Conservation (phyloP, 1,140 invertebrate species). For the Oryctes rhinoceros region DNA sequence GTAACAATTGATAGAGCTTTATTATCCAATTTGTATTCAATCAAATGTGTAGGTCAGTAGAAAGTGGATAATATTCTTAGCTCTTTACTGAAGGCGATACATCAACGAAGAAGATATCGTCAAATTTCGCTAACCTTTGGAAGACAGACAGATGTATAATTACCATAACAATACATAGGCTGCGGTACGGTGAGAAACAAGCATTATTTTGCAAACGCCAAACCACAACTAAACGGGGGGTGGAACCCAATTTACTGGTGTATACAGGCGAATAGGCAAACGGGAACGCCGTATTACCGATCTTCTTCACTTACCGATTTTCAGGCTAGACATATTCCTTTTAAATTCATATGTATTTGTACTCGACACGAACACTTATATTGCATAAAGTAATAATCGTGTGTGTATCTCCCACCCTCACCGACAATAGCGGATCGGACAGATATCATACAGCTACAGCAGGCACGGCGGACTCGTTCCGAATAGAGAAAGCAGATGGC, state of each 20-base stretch:
- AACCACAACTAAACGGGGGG: constrained; percentile 46
- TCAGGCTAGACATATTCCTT: constrained; percentile 72
- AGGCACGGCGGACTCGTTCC: constrained; percentile 28
- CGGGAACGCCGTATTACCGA: constrained; percentile 37
- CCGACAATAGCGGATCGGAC: background rate
- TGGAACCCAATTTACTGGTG: constrained; percentile 50
- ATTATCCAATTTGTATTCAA: constrained; percentile 43
- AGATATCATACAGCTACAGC: constrained; percentile 30
- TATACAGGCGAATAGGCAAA: constrained; percentile 42
- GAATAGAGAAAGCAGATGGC: constrained; percentile 39
- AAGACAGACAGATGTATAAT: constrained; percentile 29
- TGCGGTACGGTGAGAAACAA: constrained; percentile 26
- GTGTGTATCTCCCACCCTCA: constrained; percentile 44
- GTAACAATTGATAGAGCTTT: background rate
- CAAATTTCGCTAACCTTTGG: constrained; percentile 11
- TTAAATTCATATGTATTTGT: constrained; percentile 52
- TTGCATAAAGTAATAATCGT: constrained; percentile 30
- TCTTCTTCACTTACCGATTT: constrained; percentile 66
- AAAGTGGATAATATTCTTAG: constrained; percentile 36
- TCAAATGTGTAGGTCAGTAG: constrained; percentile 40
- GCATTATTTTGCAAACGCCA: background rate
- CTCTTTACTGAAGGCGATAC: background rate
- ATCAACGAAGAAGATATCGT: background rate
- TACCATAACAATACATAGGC: constrained; percentile 39
- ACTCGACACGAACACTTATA: constrained; percentile 39